Base-by-base conservation (phyloP, 2,888 invertebrate species). In the Ptilodon capucinus region DNA sequence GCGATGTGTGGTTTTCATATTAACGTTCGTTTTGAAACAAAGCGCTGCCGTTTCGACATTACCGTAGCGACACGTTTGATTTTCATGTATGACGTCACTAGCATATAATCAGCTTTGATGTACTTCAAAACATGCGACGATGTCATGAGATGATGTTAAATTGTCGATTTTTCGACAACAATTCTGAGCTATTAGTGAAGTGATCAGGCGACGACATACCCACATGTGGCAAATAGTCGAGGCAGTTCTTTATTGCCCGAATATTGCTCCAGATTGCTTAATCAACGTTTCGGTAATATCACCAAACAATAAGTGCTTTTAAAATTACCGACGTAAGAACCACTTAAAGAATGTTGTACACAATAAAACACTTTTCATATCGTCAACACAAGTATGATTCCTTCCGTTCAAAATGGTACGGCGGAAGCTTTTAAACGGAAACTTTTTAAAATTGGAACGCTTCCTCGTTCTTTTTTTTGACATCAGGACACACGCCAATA, bases 401-500 rank as follows among this genome's bases (percentile, higher is more conserved):
- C 64, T 64, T 70, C 60, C 57, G 46, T 67, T 52, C 54, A 59
- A 58, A 62, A 43, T 62, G 60, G 60, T 69, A 62, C 54, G 44
- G 50, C 69, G 73, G 75, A 72, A 73, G 62, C 68, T 57, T 57
- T 59, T 55, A 57, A 62, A 64, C 69, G 74, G 76, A 74, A 74
- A 71, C 76, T 69, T 71, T 76, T 71, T 73, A 70, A 72, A 68
- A 73, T 64, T 64, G 60, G 66, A 60, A 57, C 58, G 65, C 65
- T 71, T 75, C 72, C 76, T 70, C 60, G 60, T 74, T 73, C 56
- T 67, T 72, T 76, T 75, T 65, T 74, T 68, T 59, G 60, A 59
- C 68, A 68, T 56, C 16, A 16, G 60, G 79, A 82, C 82, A 81
- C 85, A 84, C 81, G 84, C 84, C 83, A 74, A 63, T 49, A 63